Evolutionary conservation across 2,797 vertebrate species (phyloP).

Genomic region (Bovichtus diacanthus): DNA sequence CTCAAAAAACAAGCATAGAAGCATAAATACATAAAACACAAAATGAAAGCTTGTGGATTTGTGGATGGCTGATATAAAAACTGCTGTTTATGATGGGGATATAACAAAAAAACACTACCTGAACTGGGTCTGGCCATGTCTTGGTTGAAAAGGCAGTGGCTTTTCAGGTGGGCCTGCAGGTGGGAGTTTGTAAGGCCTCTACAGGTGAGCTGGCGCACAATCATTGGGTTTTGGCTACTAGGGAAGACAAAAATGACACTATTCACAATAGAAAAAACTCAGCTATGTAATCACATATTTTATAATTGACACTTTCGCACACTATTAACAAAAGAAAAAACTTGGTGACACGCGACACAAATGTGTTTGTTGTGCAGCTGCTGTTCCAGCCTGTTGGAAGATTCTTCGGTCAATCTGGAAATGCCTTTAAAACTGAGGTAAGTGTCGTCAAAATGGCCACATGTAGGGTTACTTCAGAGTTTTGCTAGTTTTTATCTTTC

Average conservation of each 20-base stretch:
- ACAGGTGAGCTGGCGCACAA: conserved; percentile 59
- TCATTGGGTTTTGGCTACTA: conserved; percentile 63
- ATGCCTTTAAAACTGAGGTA: background rate
- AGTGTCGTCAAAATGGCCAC: background rate
- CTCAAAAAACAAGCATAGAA: conserved; percentile 29
- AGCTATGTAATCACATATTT: too few relatives aligned
- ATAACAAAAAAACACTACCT: conserved; percentile 54
- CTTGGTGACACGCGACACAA: background rate
- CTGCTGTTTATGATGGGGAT: background rate
- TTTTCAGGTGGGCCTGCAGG: conserved; percentile 56
- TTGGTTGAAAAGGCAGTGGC: background rate
- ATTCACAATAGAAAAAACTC: background rate
- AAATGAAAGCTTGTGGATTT: background rate
- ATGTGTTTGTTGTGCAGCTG: background rate
- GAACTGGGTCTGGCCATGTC: conserved; percentile 83
- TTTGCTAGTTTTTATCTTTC: fast-evolving
- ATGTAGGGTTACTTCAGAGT: background rate
- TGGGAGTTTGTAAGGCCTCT: conserved; percentile 48
- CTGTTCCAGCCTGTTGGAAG: too few relatives aligned
- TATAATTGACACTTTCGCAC: background rate
- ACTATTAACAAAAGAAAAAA: background rate
- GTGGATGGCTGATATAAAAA: background rate
- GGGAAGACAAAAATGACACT: background rate
- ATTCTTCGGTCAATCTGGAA: background rate
- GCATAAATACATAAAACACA: background rate